Evolutionary conservation across 2,113 vertebrate species (phyloP).

Genomic region (Phylloscopus trochilus): DNA sequence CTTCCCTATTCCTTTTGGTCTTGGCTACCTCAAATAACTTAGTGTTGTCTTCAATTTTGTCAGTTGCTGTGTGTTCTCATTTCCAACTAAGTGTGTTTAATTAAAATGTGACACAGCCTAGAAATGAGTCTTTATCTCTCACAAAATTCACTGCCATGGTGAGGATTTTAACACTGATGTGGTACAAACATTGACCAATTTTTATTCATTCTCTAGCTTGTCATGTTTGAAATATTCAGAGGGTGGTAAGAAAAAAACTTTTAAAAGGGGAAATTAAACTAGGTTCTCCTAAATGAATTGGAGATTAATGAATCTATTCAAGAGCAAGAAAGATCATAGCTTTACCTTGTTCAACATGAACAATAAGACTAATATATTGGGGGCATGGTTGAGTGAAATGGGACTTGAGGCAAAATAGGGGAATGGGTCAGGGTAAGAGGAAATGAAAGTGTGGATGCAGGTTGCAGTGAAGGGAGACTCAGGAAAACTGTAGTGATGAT

Average conservation of each 20-base stretch:
- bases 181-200: neutral
- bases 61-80: neutral
- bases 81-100: conserved; percentile 5
- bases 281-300: neutral
- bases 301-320: neutral
- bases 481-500: neutral
- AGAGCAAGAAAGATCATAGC: neutral
- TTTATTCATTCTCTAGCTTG: neutral
- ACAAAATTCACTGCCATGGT: neutral
- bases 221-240: neutral
- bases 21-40: neutral
- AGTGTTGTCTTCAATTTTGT: neutral
- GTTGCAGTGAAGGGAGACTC: neutral
- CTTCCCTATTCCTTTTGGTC: neutral
- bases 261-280: neutral
- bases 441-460: neutral
- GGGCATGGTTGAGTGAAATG: neutral
- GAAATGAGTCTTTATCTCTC: neutral
- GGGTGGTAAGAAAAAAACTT: neutral
- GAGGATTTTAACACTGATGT: neutral
- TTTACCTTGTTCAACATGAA: neutral
- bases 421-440: conserved; percentile 19
- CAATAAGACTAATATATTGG: neutral
- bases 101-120: neutral
- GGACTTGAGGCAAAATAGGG: neutral